Evolutionary conservation across 1,140 invertebrate genomes (phyloP).

Genomic region (Chrysopa pallens): DNA sequence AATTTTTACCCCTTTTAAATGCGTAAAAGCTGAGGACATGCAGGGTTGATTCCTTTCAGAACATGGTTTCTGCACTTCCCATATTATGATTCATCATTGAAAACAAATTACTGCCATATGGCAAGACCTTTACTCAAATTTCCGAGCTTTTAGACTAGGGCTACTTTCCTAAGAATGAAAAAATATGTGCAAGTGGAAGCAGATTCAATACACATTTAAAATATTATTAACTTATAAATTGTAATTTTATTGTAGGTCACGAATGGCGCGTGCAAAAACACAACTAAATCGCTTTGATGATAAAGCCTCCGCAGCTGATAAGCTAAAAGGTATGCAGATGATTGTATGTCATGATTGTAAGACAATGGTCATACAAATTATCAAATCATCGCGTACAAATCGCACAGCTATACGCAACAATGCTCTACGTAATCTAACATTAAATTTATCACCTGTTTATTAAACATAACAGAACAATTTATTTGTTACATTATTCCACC

Average conservation of each 20-base stretch:
- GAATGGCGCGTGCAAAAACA: constrained; percentile 22
- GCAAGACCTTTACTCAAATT: too few species aligned
- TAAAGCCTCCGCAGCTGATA: constrained; percentile 30
- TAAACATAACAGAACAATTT: constrained; percentile 16
- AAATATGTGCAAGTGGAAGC: too few species aligned
- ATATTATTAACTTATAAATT: too few species aligned
- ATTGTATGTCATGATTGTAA: constrained; percentile 88
- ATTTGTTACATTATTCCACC: background rate
- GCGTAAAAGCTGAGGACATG: too few species aligned
- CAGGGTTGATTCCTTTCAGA: too few species aligned
- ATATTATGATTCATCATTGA: too few species aligned
- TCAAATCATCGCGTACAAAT: constrained; percentile 63
- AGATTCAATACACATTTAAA: too few species aligned
- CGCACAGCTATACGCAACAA: constrained; percentile 60
- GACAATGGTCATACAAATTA: constrained; percentile 83
- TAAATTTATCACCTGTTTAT: constrained; percentile 65
- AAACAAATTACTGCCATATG: too few species aligned
- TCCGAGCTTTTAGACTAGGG: too few species aligned
- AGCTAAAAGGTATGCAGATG: constrained; percentile 60
- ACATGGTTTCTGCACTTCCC: too few species aligned
- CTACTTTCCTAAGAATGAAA: too few species aligned
- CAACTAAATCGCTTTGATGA: constrained; percentile 22
- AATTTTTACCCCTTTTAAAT: too few species aligned
- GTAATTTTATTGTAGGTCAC: background rate
- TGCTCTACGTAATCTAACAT: constrained; percentile 57